Conservation (phyloP, 2,888 invertebrate species). For the Cryptus armator region DNA sequence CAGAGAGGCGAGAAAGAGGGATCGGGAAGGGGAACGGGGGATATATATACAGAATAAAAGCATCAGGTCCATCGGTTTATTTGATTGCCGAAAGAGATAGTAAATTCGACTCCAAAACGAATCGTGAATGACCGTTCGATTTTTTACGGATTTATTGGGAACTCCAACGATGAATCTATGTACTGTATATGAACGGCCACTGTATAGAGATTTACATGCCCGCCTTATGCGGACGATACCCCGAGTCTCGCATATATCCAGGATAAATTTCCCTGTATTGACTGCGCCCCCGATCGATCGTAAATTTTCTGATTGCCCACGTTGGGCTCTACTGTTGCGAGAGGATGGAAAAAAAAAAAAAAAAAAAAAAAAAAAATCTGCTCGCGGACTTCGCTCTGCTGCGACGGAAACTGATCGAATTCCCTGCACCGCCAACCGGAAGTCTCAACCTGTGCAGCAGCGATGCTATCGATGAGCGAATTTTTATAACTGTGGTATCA, state of each 20-base stretch:
- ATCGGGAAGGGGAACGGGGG: neutral
- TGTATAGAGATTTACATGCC: constrained; percentile 1
- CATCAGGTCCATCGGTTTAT: constrained; percentile 60
- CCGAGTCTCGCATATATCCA: constrained; percentile 8
- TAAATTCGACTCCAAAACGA: constrained; percentile 69
- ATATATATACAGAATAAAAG: constrained; percentile 11
- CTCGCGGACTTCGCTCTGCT: constrained; percentile 16
- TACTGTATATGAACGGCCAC: neutral
- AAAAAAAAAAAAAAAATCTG: constrained; percentile 53
- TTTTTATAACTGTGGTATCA: neutral
- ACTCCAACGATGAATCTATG: constrained; percentile 18
- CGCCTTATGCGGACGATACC: neutral
- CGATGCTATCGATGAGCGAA: neutral
- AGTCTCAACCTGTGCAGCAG: neutral
- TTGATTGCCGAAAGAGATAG: constrained; percentile 69
- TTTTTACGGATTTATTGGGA: constrained; percentile 68
- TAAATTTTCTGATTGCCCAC: constrained; percentile 62
- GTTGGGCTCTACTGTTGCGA: constrained; percentile 8
- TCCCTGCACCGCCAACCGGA: neutral
- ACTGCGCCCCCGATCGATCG: constrained; percentile 59
- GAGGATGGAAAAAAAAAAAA: constrained; percentile 52
- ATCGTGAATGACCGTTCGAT: constrained; percentile 72
- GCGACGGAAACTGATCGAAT: constrained; percentile 17
- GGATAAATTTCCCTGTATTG: constrained; percentile 47
- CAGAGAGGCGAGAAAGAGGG: constrained; percentile 25